phyloP scores from a whole-genome alignment of 2,113 vertebrate species.

The Perccottus glenii region DNA sequence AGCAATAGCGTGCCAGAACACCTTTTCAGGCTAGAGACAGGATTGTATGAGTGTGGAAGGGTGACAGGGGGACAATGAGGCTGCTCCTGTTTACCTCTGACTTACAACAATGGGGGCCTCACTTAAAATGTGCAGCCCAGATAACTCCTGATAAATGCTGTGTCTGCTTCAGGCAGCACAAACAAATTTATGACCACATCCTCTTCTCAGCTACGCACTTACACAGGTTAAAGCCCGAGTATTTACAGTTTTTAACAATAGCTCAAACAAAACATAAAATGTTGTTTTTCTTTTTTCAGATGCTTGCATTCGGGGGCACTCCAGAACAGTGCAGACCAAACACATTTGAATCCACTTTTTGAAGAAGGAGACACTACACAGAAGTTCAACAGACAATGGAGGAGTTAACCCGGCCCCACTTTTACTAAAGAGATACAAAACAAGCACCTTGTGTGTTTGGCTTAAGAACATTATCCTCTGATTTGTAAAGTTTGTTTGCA shows the following conservation, averaged over 20 bases:
- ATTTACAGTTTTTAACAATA: too few species aligned
- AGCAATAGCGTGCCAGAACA: slow-evolving; percentile 59
- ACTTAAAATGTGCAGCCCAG: slow-evolving; percentile 63
- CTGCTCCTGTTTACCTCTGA: slow-evolving; percentile 64
- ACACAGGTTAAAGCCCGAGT: neutral
- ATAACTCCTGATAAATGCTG: slow-evolving; percentile 74
- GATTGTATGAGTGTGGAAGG: slow-evolving; percentile 11
- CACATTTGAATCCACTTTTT: too few species aligned
- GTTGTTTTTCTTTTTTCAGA: neutral
- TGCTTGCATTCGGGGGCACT: neutral
- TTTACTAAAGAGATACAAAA: too few species aligned
- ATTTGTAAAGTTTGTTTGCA: too few species aligned
- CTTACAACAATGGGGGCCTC: slow-evolving; percentile 45
- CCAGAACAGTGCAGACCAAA: too few species aligned
- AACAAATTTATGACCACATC: slow-evolving; percentile 46
- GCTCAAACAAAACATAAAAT: neutral
- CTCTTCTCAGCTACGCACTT: slow-evolving; percentile 21
- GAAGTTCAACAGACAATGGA: too few species aligned
- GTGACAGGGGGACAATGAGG: slow-evolving; percentile 60
- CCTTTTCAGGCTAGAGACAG: slow-evolving; percentile 58
- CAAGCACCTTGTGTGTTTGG: too few species aligned
- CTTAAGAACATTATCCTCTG: too few species aligned
- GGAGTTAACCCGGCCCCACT: too few species aligned
- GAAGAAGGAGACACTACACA: too few species aligned
- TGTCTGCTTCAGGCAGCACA: slow-evolving; percentile 61